phyloP scores from a whole-genome alignment of 2,888 invertebrate genomes.

The Heliconius cydno region DNA sequence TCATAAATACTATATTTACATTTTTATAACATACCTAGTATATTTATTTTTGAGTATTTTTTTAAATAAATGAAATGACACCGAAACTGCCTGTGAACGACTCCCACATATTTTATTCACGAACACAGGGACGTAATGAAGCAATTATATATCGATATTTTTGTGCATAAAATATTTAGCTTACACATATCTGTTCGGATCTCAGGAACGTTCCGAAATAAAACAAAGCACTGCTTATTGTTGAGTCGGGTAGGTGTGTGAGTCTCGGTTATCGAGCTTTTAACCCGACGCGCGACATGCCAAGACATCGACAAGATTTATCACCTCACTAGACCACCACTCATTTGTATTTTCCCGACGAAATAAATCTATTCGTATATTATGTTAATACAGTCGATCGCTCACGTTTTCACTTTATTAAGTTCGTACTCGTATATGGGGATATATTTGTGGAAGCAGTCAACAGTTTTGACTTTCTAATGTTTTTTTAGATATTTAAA shows the following conservation, averaged over 20 bases:
- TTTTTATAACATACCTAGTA: too few relatives aligned
- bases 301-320: conserved; percentile 81
- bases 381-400: conserved; percentile 15
- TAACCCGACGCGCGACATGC: conserved; percentile 82
- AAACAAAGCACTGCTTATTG: conserved; percentile 81
- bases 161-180: conserved; percentile 83
- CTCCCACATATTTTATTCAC: conserved; percentile 83
- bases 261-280: conserved; percentile 82
- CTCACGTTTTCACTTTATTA: conserved; percentile 16
- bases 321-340: conserved; percentile 79
- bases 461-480: background rate
- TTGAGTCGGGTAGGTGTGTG: conserved; percentile 80
- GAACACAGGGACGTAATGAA: conserved; percentile 83
- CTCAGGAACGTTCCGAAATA: conserved; percentile 73
- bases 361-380: conserved; percentile 62
- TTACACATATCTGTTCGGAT: conserved; percentile 72
- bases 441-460: background rate
- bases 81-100: conserved; percentile 71
- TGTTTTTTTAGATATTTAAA: background rate
- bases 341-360: conserved; percentile 79
- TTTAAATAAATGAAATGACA: background rate
- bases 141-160: conserved; percentile 84
- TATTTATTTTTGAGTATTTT: too few relatives aligned
- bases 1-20: too few relatives aligned
- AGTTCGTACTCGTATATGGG: conserved; percentile 12